Evolutionary conservation across 2,888 invertebrate species (phyloP).

Genomic region (Plemyria rubiginata): DNA sequence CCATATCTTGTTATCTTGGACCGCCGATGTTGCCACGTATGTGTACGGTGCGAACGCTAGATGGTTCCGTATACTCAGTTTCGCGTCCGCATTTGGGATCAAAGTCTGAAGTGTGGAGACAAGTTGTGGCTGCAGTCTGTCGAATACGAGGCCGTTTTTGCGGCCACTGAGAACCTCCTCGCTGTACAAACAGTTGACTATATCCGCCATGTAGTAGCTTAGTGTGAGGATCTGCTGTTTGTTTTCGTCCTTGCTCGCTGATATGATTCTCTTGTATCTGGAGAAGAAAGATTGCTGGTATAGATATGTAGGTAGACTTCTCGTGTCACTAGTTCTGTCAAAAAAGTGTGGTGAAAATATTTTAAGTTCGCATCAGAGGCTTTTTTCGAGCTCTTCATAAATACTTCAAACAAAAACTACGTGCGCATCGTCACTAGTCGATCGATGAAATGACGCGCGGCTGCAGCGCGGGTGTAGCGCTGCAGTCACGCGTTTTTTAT

Average conservation of each 20-base stretch:
- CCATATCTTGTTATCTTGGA: slow-evolving; percentile 61
- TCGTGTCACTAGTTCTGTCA: no score
- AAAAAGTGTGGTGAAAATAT: no score
- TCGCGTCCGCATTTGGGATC: slow-evolving; percentile 63
- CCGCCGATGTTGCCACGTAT: slow-evolving; percentile 50
- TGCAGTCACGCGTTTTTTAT: no score
- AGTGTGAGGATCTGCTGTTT: slow-evolving; percentile 55
- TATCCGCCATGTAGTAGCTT: slow-evolving; percentile 62
- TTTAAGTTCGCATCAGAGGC: no score
- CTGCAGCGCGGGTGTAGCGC: no score
- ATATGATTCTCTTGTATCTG: slow-evolving; percentile 70
- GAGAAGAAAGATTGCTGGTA: slow-evolving; percentile 28
- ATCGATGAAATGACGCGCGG: no score
- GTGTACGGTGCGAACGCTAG: slow-evolving; percentile 71
- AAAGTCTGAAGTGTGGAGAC: slow-evolving; percentile 57
- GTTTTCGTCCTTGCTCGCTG: slow-evolving; percentile 47
- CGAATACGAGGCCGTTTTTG: slow-evolving; percentile 62
- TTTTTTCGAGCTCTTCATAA: no score
- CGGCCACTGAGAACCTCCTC: slow-evolving; percentile 59
- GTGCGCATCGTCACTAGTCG: no score
- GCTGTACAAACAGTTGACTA: slow-evolving; percentile 67
- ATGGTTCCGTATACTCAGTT: slow-evolving; percentile 67
- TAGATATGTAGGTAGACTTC: no score
- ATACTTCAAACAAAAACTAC: no score
- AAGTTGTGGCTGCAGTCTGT: slow-evolving; percentile 60